phyloP scores from a whole-genome alignment of 2,797 vertebrate genomes.

The Carapus acus region DNA sequence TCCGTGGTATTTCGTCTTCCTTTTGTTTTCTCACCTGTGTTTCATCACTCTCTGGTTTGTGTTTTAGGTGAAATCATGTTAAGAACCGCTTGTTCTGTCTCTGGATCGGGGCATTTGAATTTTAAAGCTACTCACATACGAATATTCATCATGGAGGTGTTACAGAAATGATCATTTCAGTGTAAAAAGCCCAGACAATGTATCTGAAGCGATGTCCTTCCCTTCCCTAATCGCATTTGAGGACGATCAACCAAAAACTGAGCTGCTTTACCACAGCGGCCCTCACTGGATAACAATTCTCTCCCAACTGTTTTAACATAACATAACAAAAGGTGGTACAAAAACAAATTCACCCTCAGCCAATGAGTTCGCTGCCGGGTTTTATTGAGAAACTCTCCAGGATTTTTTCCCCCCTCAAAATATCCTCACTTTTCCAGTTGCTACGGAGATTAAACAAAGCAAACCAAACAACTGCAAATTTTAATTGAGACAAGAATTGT shows the following conservation, averaged over 20 bases:
- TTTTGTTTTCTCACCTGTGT: conserved; percentile 36
- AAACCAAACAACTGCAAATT: conserved; percentile 69
- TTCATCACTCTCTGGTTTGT: too few relatives aligned
- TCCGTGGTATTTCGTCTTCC: conserved; percentile 65
- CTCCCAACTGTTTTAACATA: conserved; percentile 29
- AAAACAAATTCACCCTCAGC: conserved; percentile 12
- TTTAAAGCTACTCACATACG: too few relatives aligned
- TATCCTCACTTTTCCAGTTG: conserved; percentile 64
- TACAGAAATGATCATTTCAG: too few relatives aligned
- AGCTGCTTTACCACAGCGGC: conserved; percentile 35
- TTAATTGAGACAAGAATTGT: conserved; percentile 35
- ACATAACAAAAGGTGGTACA: too few relatives aligned
- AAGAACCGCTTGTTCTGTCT: conserved; percentile 27
- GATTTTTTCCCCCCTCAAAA: conserved; percentile 51
- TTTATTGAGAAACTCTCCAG: conserved; percentile 26
- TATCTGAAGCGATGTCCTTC: too few relatives aligned
- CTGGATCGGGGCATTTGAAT: too few relatives aligned
- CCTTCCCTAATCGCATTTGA: too few relatives aligned
- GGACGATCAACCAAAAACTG: too few relatives aligned
- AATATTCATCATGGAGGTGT: too few relatives aligned
- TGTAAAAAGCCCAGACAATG: too few relatives aligned
- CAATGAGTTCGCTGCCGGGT: conserved; percentile 10
- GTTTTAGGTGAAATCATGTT: too few relatives aligned
- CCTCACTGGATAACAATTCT: conserved; percentile 52
- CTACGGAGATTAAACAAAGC: conserved; percentile 68